These are phyloP conservation scores for Tupaia tana DNA, from an alignment of 2,113 vertebrate species.

Conservation along the genomic window DNA sequence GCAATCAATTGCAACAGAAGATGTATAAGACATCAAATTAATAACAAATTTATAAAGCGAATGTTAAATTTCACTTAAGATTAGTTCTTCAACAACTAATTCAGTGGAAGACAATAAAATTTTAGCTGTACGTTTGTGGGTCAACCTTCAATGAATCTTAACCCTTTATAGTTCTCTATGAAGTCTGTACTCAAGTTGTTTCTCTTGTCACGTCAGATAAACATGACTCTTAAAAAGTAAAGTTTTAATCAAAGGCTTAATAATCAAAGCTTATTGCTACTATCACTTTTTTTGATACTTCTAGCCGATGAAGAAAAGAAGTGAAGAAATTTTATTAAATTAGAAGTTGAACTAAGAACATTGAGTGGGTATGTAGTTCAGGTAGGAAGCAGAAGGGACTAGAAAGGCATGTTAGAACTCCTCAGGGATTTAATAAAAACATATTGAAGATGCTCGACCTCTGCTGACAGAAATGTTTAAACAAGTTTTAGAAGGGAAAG, in stretches of 20 bases:
- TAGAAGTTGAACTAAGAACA: neutral
- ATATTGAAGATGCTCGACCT: neutral
- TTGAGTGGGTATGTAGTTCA: neutral
- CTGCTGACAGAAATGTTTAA: neutral
- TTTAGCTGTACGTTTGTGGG: conserved; percentile 2
- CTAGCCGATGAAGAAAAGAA: neutral
- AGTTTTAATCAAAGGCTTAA: neutral
- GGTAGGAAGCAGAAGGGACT: neutral
- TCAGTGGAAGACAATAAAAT: neutral
- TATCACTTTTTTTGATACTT: conserved; percentile 38
- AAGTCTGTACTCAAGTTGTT: neutral
- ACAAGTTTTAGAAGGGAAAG: neutral
- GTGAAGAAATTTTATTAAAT: conserved; percentile 18
- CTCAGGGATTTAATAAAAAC: neutral
- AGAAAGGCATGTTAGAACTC: neutral
- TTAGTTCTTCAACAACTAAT: conserved; percentile 20
- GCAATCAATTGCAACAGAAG: neutral
- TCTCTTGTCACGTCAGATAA: neutral
- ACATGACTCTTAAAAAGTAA: conserved; percentile 28
- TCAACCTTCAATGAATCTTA: conserved; percentile 39
- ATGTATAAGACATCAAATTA: conserved; percentile 5
- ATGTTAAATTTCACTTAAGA: conserved; percentile 27
- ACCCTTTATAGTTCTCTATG: neutral
- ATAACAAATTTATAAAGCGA: neutral
- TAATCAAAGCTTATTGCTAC: neutral